Conservation (phyloP, 1,140 invertebrate species). For the Microplitis mediator region DNA sequence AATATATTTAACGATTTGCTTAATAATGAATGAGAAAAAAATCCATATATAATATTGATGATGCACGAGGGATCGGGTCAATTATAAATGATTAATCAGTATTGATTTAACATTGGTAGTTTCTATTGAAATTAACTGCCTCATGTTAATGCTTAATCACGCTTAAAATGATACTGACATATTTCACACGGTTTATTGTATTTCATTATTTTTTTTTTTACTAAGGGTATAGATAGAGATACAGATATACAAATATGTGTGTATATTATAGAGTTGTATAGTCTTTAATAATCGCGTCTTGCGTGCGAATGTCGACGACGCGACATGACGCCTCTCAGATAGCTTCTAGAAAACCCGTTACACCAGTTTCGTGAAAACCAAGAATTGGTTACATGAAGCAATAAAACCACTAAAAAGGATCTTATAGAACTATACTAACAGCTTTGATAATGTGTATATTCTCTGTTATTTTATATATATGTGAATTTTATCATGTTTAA, state of each 20-base stretch:
- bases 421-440: no score
- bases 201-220: no score
- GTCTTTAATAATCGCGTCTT: not conserved
- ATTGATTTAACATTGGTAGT: not conserved
- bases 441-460: no score
- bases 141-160: no score
- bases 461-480: no score
- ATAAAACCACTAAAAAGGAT: not conserved
- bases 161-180: no score
- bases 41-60: not conserved
- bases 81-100: not conserved
- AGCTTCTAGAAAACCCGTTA: constrained; percentile 1
- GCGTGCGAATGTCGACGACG: not conserved
- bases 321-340: not conserved
- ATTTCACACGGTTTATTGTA: no score
- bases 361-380: not conserved
- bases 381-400: not conserved
- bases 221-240: not conserved
- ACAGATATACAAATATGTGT: not conserved
- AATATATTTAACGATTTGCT: not conserved
- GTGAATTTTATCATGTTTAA: no score
- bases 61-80: not conserved
- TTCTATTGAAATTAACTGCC: no score
- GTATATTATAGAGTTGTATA: not conserved
- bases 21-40: no score